These are phyloP conservation scores for Alsophila aescularia DNA, from an alignment of 2,888 invertebrate genomes.

Conservation along the genomic window DNA sequence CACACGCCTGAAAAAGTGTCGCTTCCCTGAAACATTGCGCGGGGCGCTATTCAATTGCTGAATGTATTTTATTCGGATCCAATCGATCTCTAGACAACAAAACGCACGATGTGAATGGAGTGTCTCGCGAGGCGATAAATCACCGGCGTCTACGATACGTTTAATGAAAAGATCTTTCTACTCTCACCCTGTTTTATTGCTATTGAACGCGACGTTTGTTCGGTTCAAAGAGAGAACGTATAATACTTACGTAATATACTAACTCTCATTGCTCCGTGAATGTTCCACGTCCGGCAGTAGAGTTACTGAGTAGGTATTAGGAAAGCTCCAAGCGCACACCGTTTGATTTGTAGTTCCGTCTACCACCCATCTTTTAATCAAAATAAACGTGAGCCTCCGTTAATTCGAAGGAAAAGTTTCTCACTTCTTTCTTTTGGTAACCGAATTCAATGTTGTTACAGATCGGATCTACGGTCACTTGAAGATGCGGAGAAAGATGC, in stretches of 20 bases:
- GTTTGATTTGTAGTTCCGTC: conserved; percentile 50
- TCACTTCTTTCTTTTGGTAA: conserved; percentile 23
- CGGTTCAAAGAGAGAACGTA: conserved; percentile 43
- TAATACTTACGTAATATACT: conserved; percentile 34
- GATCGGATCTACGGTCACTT: conserved; percentile 54
- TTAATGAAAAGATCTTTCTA: conserved; percentile 78
- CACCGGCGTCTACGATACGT: conserved; percentile 74
- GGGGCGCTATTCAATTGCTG: conserved; percentile 76
- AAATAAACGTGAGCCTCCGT: conserved; percentile 36
- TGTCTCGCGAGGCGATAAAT: conserved; percentile 80
- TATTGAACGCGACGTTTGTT: conserved; percentile 53
- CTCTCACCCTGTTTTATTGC: conserved; percentile 68
- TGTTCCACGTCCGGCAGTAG: conserved; percentile 42
- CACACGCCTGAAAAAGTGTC: conserved; percentile 77
- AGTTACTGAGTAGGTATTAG: conserved; percentile 7
- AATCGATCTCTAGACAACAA: conserved; percentile 81
- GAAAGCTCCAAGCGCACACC: conserved; percentile 32
- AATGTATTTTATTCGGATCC: conserved; percentile 80
- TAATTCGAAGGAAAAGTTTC: conserved; percentile 40
- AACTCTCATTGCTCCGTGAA: conserved; percentile 36
- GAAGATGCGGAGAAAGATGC: conserved; percentile 47
- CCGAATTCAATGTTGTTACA: conserved; percentile 59
- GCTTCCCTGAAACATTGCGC: conserved; percentile 77
- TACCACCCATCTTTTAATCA: conserved; percentile 45
- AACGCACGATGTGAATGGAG: conserved; percentile 76